Evolutionary conservation across 2,797 vertebrate species (phyloP).

Genomic region (Bufotes viridis): DNA sequence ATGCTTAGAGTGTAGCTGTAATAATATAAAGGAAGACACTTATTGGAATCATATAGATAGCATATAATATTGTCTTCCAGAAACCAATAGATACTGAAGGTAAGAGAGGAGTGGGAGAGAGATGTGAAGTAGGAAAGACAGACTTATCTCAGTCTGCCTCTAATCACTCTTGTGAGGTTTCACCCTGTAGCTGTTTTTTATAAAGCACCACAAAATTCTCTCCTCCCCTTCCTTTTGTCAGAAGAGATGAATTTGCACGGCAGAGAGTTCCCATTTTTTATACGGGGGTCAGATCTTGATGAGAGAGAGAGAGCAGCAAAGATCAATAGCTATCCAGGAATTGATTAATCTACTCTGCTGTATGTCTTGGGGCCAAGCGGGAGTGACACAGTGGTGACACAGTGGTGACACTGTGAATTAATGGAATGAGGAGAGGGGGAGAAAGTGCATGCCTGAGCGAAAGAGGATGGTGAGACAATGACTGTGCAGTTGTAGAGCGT

Average conservation of each 20-base stretch:
- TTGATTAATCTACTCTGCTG: conserved; percentile 63
- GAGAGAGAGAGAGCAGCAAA: conserved; percentile 55
- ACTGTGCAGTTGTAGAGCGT: conserved; percentile 15
- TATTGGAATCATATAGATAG: neutral
- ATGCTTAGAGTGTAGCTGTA: neutral
- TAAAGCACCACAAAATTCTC: conserved; percentile 36
- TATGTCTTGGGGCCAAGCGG: conserved; percentile 57
- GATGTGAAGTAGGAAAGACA: neutral
- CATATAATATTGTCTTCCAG: neutral
- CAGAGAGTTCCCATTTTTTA: conserved; percentile 57
- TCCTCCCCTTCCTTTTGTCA: conserved; percentile 34
- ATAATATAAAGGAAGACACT: conserved; percentile 10
- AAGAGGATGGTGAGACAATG: conserved; percentile 30
- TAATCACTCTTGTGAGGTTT: conserved; percentile 26
- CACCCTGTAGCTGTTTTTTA: conserved; percentile 12
- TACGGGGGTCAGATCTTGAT: conserved; percentile 56
- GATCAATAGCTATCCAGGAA: conserved; percentile 61
- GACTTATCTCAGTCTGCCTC: neutral
- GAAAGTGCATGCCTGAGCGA: conserved; percentile 11
- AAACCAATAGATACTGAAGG: neutral
- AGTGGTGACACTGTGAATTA: conserved; percentile 58
- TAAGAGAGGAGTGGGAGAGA: neutral
- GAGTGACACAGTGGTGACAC: conserved; percentile 59
- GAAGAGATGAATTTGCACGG: conserved; percentile 55
- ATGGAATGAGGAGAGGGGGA: conserved; percentile 41